A percentile compares a stretch with the other conserved stretches of the same genome.
Conservation (phyloP, 2,888 invertebrate genomes). For the Fissipunctia ypsillon region DNA sequence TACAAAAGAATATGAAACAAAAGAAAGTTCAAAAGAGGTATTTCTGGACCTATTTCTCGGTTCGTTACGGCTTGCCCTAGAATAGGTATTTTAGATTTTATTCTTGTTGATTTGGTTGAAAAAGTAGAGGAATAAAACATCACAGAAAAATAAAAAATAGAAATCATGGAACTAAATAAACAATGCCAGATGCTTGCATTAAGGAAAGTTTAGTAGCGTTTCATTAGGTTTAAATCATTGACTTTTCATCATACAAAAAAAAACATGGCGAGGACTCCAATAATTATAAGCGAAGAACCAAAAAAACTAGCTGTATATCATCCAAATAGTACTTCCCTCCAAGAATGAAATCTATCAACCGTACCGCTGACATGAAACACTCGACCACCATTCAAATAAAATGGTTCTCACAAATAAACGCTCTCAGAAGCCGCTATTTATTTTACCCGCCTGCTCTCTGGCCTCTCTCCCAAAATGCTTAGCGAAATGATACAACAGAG, state of each 20-base stretch:
- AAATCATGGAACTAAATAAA: neutral
- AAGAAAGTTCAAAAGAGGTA: constrained; percentile 4
- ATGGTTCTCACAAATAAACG: neutral
- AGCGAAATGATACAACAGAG: constrained; percentile 55
- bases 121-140: neutral
- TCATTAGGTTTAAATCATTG: too few species aligned
- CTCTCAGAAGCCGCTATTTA: neutral
- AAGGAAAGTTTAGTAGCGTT: too few species aligned
- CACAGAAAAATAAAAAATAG: too few species aligned
- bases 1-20: constrained; percentile 43
- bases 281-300: neutral
- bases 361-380: neutral
- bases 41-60: neutral
- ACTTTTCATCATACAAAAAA: too few species aligned
- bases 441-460: constrained; percentile 19
- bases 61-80: neutral
- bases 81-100: neutral
- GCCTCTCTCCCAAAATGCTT: constrained; percentile 42
- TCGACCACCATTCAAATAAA: neutral
- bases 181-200: neutral
- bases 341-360: neutral
- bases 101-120: neutral
- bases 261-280: too few species aligned
- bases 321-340: neutral
- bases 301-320: neutral